Base-by-base conservation (phyloP, 2,888 invertebrate genomes). In the Silvanus unidentatus region DNA sequence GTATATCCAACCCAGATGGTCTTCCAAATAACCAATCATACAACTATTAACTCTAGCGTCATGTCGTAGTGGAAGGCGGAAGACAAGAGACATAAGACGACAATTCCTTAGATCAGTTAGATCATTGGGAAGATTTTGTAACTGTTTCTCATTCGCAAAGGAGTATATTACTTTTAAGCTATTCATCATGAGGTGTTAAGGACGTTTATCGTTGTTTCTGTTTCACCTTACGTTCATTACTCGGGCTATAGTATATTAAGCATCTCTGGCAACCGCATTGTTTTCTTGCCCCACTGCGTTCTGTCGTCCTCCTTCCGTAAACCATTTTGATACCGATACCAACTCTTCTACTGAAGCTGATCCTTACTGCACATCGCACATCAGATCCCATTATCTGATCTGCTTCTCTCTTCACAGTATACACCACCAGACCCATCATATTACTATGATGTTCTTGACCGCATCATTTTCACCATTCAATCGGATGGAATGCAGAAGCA, bases 141-240 rank as follows among this genome's bases (percentile, higher is more conserved):
- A 32, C 32, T 32, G 32, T 12, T 32, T 22, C 22, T n/a, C 32
- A 32, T n/a, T 32, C 32, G 10, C 15, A 9, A 12, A 11, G n/a
- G 37, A 59, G 58, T 62, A 63, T 62, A 63, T 65, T 64, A 62
- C 63, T 61, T 62, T 65, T 63, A 65, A 66, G 63, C 66, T 61
- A 67, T 67, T 65, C 65, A 66, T 67, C 67, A 67, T 63, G 61
- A 66, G 65, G 67, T 66, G 66, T 65, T 66, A 63, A 64, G 64
- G 66, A 65, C 66, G 65, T 67, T 67, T 67, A 67, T 69, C 64
- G 68, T 64, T 67, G 68, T 66, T 69, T 69, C 68, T 68, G 68
- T 68, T 68, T 68, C 67, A 68, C 68, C 68, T 66, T 65, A 66
- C 59, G 68, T 68, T 66, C 65, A 67, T 68, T 68, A 67, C 64